Base-by-base conservation (phyloP, 2,797 vertebrate species). In the Cyprinodon diabolis region DNA sequence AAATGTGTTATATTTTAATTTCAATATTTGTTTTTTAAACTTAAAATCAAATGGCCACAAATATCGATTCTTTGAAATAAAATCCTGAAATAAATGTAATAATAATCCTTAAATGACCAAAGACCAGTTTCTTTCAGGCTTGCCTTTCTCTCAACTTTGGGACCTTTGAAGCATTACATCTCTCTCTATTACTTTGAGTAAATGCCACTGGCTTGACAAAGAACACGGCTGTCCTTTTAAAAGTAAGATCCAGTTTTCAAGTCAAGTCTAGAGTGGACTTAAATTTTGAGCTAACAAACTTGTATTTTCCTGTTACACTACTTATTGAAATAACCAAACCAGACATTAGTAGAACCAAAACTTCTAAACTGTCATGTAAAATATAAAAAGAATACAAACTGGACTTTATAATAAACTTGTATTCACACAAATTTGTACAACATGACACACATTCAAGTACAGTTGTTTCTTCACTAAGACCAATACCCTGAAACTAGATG, bases 401-500 rank as follows among this genome's bases (percentile, higher is more conserved):
- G 43, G 30, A 74, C 78, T 65, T 71, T 79, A 62, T 84, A 68
- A 63, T 83, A 58, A 51, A 68, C 57, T 54, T 0, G 43, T 48
- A 83, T 17, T 67, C 48, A 72, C 51, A 67, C 62, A 12, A 25
- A 81, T 13, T 23, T 17, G 60, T 57, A n/a, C 51, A 43, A 48
- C 57, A 62, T 19, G 5, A 79, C 62, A 77, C 56, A 55, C n/a
- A 65, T 51, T 69, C 58, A 66, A 47, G 25, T 13, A 40, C 6
- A 4, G 23, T n/a, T 49, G 72, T 21, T 57, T 47, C 68, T 12
- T 86, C 73, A 82, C 76, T 72, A 54, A 66, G 25, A 80, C 76
- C 74, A 77, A 81, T 79, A 82, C 72, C 63, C 67, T 82, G 67
- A 84, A 79, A 84, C 65, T 69, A 79, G 85, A 71, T 76, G 66